A percentile compares a stretch with the other conserved stretches of the same genome.
These are phyloP conservation scores for Netelia virgata DNA, from an alignment of 2,888 invertebrate species.

Conservation along the genomic window DNA sequence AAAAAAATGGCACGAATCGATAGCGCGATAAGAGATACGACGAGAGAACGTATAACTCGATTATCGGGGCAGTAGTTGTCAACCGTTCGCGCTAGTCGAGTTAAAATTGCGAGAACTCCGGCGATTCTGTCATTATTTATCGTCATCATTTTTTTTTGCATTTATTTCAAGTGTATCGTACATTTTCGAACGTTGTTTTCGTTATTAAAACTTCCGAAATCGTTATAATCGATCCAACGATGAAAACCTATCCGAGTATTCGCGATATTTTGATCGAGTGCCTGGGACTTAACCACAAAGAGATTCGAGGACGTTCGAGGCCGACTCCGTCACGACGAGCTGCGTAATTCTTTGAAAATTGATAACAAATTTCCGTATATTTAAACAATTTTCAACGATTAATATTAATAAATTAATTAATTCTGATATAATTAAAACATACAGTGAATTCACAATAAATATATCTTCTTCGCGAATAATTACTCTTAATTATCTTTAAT, in stretches of 20 bases:
- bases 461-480: too few species aligned
- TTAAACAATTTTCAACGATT: neutral
- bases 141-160: conserved; percentile 7
- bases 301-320: conserved; percentile 47
- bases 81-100: conserved; percentile 3
- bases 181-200: too few species aligned
- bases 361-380: neutral
- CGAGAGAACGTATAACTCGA: conserved; percentile 44
- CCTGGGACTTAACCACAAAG: conserved; percentile 66
- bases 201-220: too few species aligned
- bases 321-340: conserved; percentile 49
- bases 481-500: too few species aligned
- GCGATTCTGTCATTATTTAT: conserved; percentile 24
- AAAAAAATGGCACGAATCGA: conserved; percentile 42
- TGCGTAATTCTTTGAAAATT: conserved; percentile 59
- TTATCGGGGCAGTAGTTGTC: conserved; percentile 45
- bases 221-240: conserved; percentile 26
- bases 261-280: conserved; percentile 68
- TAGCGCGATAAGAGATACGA: conserved; percentile 61
- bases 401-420: neutral
- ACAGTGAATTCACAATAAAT: too few species aligned
- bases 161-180: neutral
- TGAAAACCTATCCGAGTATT: conserved; percentile 70
- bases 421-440: neutral
- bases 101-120: conserved; percentile 4